Conservation (phyloP, 2,113 vertebrate genomes). For the Sinosuthora webbiana region DNA sequence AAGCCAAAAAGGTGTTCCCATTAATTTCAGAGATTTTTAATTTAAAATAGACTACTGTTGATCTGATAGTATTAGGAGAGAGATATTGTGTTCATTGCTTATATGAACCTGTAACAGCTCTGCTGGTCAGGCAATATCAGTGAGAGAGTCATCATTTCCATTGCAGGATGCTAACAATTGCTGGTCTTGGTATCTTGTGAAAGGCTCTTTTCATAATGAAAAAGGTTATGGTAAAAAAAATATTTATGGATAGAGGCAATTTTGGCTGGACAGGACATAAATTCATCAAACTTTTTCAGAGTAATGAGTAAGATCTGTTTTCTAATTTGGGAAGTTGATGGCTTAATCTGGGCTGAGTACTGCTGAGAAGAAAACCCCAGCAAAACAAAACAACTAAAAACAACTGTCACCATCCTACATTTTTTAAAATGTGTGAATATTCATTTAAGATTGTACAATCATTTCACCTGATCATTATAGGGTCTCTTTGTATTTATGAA, state of each 20-base stretch:
- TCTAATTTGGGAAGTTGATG: background rate
- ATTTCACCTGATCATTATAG: background rate
- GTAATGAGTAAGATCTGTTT: background rate
- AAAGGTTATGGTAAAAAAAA: background rate
- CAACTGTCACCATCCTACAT: background rate
- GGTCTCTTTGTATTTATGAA: background rate
- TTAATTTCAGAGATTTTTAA: background rate
- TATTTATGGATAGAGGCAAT: background rate
- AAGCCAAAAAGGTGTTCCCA: background rate
- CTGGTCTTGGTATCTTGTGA: background rate
- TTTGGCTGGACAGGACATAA: background rate
- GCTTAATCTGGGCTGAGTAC: background rate
- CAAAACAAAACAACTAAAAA: background rate
- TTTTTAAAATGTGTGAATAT: background rate
- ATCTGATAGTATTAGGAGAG: background rate
- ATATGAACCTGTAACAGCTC: accelerated
- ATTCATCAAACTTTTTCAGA: background rate
- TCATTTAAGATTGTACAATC: background rate
- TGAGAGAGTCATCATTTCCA: background rate
- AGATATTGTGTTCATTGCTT: background rate
- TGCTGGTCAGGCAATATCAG: background rate
- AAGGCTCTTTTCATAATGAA: background rate
- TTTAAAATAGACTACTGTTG: background rate
- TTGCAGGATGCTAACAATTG: background rate
- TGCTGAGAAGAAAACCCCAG: background rate